A percentile compares a stretch with the other conserved stretches of the same genome.
Conservation (phyloP, 2,888 invertebrate species). For the Laspeyria flexula region DNA sequence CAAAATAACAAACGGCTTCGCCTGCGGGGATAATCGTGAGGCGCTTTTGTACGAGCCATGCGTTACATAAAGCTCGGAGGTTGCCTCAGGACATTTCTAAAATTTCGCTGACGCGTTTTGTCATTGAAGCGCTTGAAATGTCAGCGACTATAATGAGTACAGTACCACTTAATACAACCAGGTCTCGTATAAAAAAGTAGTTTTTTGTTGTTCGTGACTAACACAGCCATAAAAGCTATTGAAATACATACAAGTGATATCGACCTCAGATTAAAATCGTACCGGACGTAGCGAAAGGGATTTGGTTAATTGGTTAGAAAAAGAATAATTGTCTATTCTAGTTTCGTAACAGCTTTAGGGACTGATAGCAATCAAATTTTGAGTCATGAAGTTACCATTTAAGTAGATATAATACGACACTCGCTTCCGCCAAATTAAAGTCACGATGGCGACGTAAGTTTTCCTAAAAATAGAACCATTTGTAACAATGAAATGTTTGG, state of each 20-base stretch:
- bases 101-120: not conserved
- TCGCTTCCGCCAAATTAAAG: slow-evolving; percentile 19
- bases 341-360: slow-evolving; percentile 26
- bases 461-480: slow-evolving; percentile 15
- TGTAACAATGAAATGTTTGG: not conserved
- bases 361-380: slow-evolving; percentile 29
- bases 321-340: slow-evolving; percentile 28
- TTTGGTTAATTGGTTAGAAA: slow-evolving; percentile 21
- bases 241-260: slow-evolving; percentile 3
- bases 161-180: not conserved
- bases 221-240: slow-evolving; percentile 16
- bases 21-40: slow-evolving; percentile 10
- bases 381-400: slow-evolving; percentile 37
- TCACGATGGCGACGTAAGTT: slow-evolving; percentile 31
- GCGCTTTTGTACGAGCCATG: slow-evolving; percentile 4
- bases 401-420: slow-evolving; percentile 7
- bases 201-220: slow-evolving; percentile 12
- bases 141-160: no score
- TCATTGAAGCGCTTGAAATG: not conserved
- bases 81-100: slow-evolving; percentile 5
- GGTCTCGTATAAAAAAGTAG: not conserved
- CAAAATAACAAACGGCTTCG: slow-evolving; percentile 25
- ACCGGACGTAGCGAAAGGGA: slow-evolving; percentile 28
- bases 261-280: slow-evolving; percentile 13
- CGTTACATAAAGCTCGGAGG: slow-evolving; percentile 21